Conservation (phyloP, 2,797 vertebrate genomes). For the Myiothlypis chrysogaster region DNA sequence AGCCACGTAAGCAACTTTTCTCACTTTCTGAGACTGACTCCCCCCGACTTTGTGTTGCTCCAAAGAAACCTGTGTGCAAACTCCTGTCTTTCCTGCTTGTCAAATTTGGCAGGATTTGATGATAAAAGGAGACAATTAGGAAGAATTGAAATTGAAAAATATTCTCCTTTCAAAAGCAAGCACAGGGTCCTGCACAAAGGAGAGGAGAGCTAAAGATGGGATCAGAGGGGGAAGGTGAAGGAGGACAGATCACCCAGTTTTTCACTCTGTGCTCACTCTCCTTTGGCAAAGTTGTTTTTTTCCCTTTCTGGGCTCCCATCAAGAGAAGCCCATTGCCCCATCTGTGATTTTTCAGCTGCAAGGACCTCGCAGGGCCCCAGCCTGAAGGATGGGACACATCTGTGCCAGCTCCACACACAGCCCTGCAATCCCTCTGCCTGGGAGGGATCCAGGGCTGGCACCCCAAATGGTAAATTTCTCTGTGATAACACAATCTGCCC, state of each 20-base stretch:
- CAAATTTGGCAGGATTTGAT: background rate
- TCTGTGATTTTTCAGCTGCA: fast-evolving
- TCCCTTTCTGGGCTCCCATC: background rate
- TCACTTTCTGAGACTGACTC: background rate
- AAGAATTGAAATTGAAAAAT: background rate
- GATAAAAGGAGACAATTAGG: background rate
- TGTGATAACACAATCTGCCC: background rate
- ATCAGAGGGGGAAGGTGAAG: background rate
- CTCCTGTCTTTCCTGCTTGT: background rate
- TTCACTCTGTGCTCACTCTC: background rate
- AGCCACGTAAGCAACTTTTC: background rate
- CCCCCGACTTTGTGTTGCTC: background rate
- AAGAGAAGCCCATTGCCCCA: background rate
- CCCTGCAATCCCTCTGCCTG: background rate
- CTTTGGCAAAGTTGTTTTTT: background rate
- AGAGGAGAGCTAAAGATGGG: background rate
- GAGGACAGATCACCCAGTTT: fast-evolving
- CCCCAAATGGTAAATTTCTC: background rate
- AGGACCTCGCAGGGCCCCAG: background rate
- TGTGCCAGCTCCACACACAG: fast-evolving
- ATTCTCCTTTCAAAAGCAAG: background rate
- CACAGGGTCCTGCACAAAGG: background rate
- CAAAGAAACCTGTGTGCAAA: background rate
- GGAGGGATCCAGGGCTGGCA: background rate
- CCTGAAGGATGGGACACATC: background rate